Percentiles rank a stretch among this genome's conserved stretches.
These are phyloP conservation scores for Platichthys flesus DNA, from an alignment of 2,113 vertebrate species.

Conservation along the genomic window DNA sequence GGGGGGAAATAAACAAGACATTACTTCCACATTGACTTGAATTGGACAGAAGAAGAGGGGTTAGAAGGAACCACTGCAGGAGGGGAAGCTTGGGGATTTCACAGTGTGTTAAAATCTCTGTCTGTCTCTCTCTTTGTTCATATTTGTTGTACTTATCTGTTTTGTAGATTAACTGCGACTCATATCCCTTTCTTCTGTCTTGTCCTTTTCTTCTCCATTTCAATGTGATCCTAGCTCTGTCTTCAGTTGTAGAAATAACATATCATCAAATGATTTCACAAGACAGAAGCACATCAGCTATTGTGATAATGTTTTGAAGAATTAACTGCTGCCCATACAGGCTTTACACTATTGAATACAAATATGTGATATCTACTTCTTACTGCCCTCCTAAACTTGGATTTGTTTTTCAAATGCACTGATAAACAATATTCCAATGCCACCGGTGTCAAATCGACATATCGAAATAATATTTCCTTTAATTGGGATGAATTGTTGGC, in stretches of 20 bases:
- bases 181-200: not conserved
- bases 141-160: constrained; percentile 37
- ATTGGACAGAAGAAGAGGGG: constrained; percentile 38
- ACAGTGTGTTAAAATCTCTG: constrained; percentile 21
- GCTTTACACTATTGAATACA: not conserved
- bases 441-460: no score
- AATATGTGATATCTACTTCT: not conserved
- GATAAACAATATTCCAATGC: no score
- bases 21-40: constrained; percentile 78
- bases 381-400: not conserved
- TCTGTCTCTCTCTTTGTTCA: constrained; percentile 12
- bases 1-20: constrained; percentile 75
- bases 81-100: constrained; percentile 56
- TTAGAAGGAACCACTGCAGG: constrained; percentile 64
- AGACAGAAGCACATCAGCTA: no score
- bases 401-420: no score
- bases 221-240: no score
- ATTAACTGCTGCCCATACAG: no score
- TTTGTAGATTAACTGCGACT: constrained; percentile 60
- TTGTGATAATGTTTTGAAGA: no score
- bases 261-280: no score
- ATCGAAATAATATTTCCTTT: not conserved
- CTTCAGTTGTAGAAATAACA: no score
- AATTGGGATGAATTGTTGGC: not conserved
- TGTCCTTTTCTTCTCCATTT: not conserved